Evolutionary conservation across 2,888 invertebrate species (phyloP), one percentile per base, ranked within the genome.

Genomic region (Polydrusus pterygomalis): DNA sequence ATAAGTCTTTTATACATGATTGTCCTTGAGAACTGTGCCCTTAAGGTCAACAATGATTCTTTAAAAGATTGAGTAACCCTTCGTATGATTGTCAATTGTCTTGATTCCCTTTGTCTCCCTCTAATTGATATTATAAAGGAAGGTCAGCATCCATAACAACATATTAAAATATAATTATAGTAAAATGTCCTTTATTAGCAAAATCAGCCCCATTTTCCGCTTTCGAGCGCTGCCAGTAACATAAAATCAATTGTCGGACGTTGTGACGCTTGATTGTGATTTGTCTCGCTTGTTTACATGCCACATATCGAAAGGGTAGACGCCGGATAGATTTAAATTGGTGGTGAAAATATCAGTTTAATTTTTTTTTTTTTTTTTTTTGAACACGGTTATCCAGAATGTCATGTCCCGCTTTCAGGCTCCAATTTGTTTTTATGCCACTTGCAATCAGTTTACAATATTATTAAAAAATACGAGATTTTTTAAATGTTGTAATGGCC

Each of bases 171-270:
- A 25, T 68, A 38, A 20, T 67, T 68, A 25, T 64, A 13, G 64
- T 2, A 13, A 64, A 64, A 64, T 25, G 43, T 1, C 20, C 43
- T 47, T 64, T 64, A 47, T 30, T 63, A 63, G 20, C 5, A 20
- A 54, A n/a, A 11, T 0, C 25, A 54, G 13, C 25, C 20, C 1
- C 25, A 64, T 64, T 64, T 43, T 47, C 63, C 38, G 47, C 15
- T 64, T 47, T 9, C 1, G 40, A 63, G 20, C 25, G 17, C 20
- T 25, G 56, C 30, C 56, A 25, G 63, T 47, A 25, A 47, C 15
- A 64, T 25, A 45, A 64, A 64, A 64, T 64, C 64, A 64, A 64
- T 64, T 47, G 34, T 34, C 5, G 34, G 9, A 34, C 34, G 30
- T 40, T 13, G 9, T 43, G 63, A n/a, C 18, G 40, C 43, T 40